These are phyloP conservation scores for Caenorhabditis elegans DNA, from an alignment of 1,140 invertebrate genomes.

Conservation along the genomic window WBcel235 BX284606.5:5729001-5729500, in stretches of 20 bases:
- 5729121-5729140: neutral
- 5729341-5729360: conserved; percentile 17
- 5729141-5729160: neutral
- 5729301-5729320: neutral
- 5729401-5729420: conserved; percentile 6
- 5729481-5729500: neutral
- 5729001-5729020: conserved; percentile 26
- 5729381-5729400: neutral
- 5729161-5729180: neutral
- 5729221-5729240: neutral
- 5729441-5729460: neutral
- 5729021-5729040: conserved; percentile 32
- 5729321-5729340: neutral
- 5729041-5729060: conserved; percentile 29
- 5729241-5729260: too few relatives aligned
- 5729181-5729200: neutral
- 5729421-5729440: neutral
- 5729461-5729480: neutral
- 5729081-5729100: conserved; percentile 25
- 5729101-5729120: neutral
- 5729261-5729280: neutral
- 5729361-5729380: neutral
- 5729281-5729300: conserved; percentile 3
- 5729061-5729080: conserved; percentile 29
- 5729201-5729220: neutral